Evolutionary conservation across 2,888 invertebrate species (phyloP).

Genomic region (Melinaea marsaeus): DNA sequence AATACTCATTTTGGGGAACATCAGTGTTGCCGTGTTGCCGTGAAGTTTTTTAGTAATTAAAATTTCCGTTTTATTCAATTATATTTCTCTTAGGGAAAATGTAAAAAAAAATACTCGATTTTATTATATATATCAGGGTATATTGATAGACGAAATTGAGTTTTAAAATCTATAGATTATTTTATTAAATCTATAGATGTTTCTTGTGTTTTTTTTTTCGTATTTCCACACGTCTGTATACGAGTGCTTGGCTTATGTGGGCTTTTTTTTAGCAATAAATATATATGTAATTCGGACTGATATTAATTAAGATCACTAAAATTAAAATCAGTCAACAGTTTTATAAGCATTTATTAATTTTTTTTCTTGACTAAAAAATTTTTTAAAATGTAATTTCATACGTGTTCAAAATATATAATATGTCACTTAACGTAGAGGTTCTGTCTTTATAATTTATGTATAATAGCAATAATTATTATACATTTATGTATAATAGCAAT

Average conservation of each 20-base stretch:
- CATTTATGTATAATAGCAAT: slow-evolving; percentile 12
- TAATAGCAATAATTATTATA: slow-evolving; percentile 15
- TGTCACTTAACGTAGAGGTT: slow-evolving; percentile 17
- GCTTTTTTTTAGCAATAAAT: slow-evolving; percentile 55
- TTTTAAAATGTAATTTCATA: slow-evolving; percentile 17
- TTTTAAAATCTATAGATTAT: slow-evolving; percentile 31
- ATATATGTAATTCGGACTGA: slow-evolving; percentile 65
- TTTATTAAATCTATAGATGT: slow-evolving; percentile 4
- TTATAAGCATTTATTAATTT: slow-evolving; percentile 68
- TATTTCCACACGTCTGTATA: slow-evolving; percentile 30
- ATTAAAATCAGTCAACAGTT: slow-evolving; percentile 47
- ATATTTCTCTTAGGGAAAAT: slow-evolving; percentile 9
- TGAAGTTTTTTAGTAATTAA: slow-evolving; percentile 10
- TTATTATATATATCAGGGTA: slow-evolving; percentile 63
- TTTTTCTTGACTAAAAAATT: slow-evolving; percentile 38
- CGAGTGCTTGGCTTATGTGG: slow-evolving; percentile 23
- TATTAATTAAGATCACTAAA: slow-evolving; percentile 64
- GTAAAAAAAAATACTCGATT: slow-evolving; percentile 45
- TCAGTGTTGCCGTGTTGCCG: slow-evolving; percentile 35
- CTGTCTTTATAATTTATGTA: slow-evolving; percentile 22
- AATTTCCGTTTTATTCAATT: slow-evolving; percentile 13
- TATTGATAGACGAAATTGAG: slow-evolving; percentile 43
- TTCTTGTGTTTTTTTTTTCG: slow-evolving; percentile 17
- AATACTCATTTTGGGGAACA: slow-evolving; percentile 40
- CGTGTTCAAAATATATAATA: slow-evolving; percentile 26